These are phyloP conservation scores for Polietes domitor DNA, from an alignment of 2,888 invertebrate genomes.

Conservation along the genomic window DNA sequence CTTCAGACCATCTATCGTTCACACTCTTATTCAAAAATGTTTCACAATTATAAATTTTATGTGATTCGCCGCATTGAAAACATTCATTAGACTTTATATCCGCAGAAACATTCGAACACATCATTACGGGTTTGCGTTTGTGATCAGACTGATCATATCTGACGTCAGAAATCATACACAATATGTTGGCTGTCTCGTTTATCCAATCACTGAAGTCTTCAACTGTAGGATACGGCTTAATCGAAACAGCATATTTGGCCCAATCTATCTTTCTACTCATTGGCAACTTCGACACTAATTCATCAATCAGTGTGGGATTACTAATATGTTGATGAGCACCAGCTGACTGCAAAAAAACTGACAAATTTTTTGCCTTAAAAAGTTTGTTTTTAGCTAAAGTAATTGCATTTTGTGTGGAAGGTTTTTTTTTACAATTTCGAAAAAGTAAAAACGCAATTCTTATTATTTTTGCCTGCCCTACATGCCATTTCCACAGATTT, in stretches of 20 bases:
- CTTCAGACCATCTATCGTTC: background rate
- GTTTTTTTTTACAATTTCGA: no score
- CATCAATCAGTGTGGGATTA: conserved; percentile 56
- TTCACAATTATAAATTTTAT: conserved; percentile 25
- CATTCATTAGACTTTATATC: background rate
- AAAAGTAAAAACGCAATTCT: no score
- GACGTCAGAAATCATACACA: conserved; percentile 62
- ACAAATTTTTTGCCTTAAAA: conserved; percentile 60
- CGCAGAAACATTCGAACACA: no score
- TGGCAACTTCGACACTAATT: conserved; percentile 47
- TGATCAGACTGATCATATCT: no score
- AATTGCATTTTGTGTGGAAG: no score
- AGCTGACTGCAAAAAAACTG: conserved; percentile 56
- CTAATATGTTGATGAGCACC: conserved; percentile 60
- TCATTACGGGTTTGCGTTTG: no score
- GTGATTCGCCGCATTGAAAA: background rate
- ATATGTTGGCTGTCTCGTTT: conserved; percentile 55
- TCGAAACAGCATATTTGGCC: conserved; percentile 46
- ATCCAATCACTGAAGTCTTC: conserved; percentile 56
- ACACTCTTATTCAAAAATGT: conserved; percentile 7
- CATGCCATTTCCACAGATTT: no score
- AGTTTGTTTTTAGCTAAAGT: no score
- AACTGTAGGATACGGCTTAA: conserved; percentile 8
- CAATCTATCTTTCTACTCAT: conserved; percentile 63
- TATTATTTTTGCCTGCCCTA: no score